These are phyloP conservation scores for Pterostichus niger DNA, from an alignment of 2,888 invertebrate genomes.

Conservation along the genomic window DNA sequence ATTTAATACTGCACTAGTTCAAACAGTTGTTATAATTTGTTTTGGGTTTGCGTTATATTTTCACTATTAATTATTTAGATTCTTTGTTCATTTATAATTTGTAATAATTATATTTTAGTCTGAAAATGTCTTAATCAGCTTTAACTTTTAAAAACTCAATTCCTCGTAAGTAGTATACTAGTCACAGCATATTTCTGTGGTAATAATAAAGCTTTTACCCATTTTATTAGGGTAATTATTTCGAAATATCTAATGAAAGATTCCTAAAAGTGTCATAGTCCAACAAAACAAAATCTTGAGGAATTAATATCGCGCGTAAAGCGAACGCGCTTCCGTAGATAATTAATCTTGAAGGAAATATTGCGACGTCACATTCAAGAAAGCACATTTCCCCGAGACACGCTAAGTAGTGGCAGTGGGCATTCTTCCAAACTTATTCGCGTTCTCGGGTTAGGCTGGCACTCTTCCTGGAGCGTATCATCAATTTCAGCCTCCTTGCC, in stretches of 20 bases:
- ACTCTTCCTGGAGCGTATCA: slow-evolving; percentile 58
- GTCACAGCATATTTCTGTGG: too few species aligned
- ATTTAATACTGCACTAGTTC: too few species aligned
- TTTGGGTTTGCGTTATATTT: too few species aligned
- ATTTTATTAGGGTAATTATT: neutral
- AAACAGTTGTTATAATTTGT: too few species aligned
- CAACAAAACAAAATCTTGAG: slow-evolving; percentile 38
- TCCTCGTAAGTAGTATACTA: too few species aligned
- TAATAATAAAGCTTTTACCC: too few species aligned
- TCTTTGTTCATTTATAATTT: too few species aligned
- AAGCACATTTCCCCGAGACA: slow-evolving; percentile 55
- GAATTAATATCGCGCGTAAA: slow-evolving; percentile 31
- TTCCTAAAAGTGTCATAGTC: slow-evolving; percentile 26
- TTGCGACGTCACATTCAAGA: slow-evolving; percentile 56
- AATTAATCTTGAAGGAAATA: slow-evolving; percentile 58
- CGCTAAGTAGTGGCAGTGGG: slow-evolving; percentile 61
- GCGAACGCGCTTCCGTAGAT: slow-evolving; percentile 26
- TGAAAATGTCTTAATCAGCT: too few species aligned
- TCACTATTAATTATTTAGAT: too few species aligned
- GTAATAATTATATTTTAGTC: too few species aligned
- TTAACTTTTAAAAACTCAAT: too few species aligned
- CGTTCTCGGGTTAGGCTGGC: slow-evolving; percentile 46
- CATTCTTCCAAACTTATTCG: slow-evolving; percentile 58
- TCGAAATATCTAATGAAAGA: slow-evolving; percentile 16
- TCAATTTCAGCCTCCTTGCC: neutral